phyloP scores from a whole-genome alignment of 2,797 vertebrate genomes.

The Poeciliopsis presidionis region DNA sequence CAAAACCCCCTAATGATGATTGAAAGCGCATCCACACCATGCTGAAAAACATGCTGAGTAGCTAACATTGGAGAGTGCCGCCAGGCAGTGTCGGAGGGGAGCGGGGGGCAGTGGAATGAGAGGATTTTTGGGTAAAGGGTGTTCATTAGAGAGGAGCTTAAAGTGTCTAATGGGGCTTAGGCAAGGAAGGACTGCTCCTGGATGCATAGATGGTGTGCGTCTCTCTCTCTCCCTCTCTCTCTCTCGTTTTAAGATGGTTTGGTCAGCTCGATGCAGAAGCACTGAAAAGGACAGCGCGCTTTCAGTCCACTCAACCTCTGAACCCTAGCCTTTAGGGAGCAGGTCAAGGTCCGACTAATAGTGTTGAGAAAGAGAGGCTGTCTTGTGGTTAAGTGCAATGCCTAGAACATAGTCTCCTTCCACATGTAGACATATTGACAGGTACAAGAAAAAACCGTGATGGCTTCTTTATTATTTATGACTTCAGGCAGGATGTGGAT shows the following conservation, averaged over 20 bases:
- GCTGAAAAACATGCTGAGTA: constrained; percentile 86
- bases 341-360: constrained; percentile 70
- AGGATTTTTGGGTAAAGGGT: constrained; percentile 32
- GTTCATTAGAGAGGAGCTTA: constrained; percentile 67
- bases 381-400: constrained; percentile 80
- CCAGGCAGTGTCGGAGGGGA: constrained; percentile 67
- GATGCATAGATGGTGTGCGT: constrained; percentile 34
- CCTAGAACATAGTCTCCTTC: constrained; percentile 72
- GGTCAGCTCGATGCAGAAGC: constrained; percentile 34
- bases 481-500: constrained; percentile 76
- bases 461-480: constrained; percentile 84
- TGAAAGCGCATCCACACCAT: constrained; percentile 85
- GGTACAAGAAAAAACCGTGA: constrained; percentile 66
- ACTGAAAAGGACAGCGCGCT: constrained; percentile 55
- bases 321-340: constrained; percentile 67
- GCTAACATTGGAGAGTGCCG: constrained; percentile 79
- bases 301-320: constrained; percentile 68
- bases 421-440: constrained; percentile 76
- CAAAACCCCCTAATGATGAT: constrained; percentile 86
- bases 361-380: constrained; percentile 60
- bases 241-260: constrained; percentile 15
- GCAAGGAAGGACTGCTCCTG: constrained; percentile 54
- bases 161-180: constrained; percentile 71
- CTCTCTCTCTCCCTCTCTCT: constrained; percentile 6
- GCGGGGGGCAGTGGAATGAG: constrained; percentile 42